Evolutionary conservation across 2,113 vertebrate genomes (phyloP), one percentile per base, ranked within the genome.

Genomic region (Puffinus mauretanicus): DNA sequence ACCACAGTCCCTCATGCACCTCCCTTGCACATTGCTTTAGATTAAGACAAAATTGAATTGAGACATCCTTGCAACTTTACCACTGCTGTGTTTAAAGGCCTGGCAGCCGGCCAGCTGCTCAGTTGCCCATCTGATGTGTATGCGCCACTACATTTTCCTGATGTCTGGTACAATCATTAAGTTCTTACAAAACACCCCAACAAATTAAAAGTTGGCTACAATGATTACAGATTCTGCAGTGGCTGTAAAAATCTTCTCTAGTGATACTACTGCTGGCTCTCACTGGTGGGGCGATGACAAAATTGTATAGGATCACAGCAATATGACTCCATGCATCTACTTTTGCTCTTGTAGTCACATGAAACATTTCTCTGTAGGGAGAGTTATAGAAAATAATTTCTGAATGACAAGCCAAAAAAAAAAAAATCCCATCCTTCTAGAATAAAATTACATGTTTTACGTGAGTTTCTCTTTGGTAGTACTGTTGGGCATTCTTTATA

Each of bases 281-380:
- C 40, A 8, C 34, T n/a, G 38, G 20, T 0, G 0, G 26, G 16
- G 18, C 0, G 0, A 44, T 61, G 46, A 64, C 7, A 76, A 64
- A 89, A 19, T 44, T 30, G 16, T 27, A 6, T 10, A 79, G 32
- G 32, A 54, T 26, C n/a, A 71, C 13, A 83, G 19, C 16, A 64
- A 2, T 73, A 1, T 30, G 47, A 67, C 6, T 71, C 57, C 24
- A 27, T 20, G 12, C 4, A 11, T 49, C 25, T 61, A 26, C 20
- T 9, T 69, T 82, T 16, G 2, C 34, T 86, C 30, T 71, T 64
- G 6, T 18, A 66, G 29, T 66, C 38, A 19, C 2, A 6, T 16
- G 4, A 73, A 54, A 42, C 0, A 8, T 44, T 72, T 22, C 18
- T 67, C 55, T 64, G 10, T 24, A 58, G 32, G 55, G 10, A 19